Evolutionary conservation across 2,113 vertebrate species (phyloP).

Genomic region (Larimichthys polyactis): DNA sequence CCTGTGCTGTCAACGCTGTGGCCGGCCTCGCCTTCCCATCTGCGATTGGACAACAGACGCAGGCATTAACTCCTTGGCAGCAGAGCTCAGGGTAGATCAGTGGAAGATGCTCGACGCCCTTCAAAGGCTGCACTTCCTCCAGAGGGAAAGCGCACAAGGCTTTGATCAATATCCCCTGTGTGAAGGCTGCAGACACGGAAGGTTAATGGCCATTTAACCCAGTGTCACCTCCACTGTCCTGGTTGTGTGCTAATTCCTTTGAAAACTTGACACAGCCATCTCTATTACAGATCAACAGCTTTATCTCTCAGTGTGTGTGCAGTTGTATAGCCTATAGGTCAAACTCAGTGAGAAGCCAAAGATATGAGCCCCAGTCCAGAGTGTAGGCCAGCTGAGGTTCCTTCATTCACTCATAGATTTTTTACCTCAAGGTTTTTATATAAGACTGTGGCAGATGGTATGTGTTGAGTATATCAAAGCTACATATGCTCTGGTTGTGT

Average conservation of each 20-base stretch:
- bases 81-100: constrained; percentile 50
- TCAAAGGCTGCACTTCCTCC: constrained; percentile 68
- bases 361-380: not conserved
- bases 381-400: constrained; percentile 4
- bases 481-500: constrained; percentile 1
- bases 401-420: constrained; percentile 21
- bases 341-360: not conserved
- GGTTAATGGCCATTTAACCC: constrained; percentile 82
- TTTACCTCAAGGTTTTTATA: not conserved
- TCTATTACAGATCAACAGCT: constrained; percentile 52
- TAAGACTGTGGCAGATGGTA: not conserved
- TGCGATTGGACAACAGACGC: constrained; percentile 43
- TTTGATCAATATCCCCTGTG: constrained; percentile 76
- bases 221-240: constrained; percentile 63
- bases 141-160: constrained; percentile 28
- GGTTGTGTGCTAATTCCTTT: constrained; percentile 61
- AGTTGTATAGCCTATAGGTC: not conserved
- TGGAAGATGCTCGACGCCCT: constrained; percentile 56
- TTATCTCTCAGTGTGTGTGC: constrained; percentile 7
- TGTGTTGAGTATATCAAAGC: constrained; percentile 26
- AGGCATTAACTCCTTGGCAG: constrained; percentile 46
- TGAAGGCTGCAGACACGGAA: constrained; percentile 63
- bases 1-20: constrained; percentile 22
- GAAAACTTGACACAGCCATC: constrained; percentile 62
- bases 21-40: constrained; percentile 37